Evolutionary conservation across 2,888 invertebrate genomes (phyloP), one percentile per base, ranked within the genome.

Genomic region (Chloroclysta siterata): DNA sequence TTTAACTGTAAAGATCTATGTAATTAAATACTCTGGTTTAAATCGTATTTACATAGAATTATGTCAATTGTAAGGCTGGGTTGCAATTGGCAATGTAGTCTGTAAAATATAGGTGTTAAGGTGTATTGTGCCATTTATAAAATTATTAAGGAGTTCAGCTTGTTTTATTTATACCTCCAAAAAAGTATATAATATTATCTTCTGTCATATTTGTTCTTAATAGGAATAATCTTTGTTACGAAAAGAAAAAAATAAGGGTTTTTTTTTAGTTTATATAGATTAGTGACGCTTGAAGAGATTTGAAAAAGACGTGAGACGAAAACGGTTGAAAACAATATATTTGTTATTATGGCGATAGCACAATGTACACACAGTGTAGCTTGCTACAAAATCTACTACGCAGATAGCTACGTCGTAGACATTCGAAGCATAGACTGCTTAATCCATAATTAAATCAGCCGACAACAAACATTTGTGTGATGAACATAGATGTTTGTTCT

Each of bases 21-120:
- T 76, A 70, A 76, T 76, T 77, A 71, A 87, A 84, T 85, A 86
- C 85, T 86, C 84, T 79, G 70, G 68, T 73, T 46, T 69, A 63
- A 69, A 72, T 70, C 61, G 61, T 71, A 68, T 72, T 69, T 68
- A 73, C 73, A 70, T 76, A 66, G 75, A 72, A 53, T 70, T 69
- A 69, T 68, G 89, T 85, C 90, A 85, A 84, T 89, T 87, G 89
- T 84, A 90, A 88, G 92, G 92, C 90, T 93, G 92, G 92, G 92
- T 87, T 91, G 76, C 88, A 84, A 86, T 88, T 89, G 89, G 77
- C 87, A 70, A 63, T 59, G 73, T 81, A 82, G 74, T 70, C 65
- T 85, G 82, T 87, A 85, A 76, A 50, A 67, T 69, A 82, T 85
- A 85, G 81, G 66, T 48, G 63, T 62, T 84, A 87, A 85, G 82